A percentile compares a stretch with the other conserved stretches of the same genome.
Conservation (phyloP, 2,113 vertebrate species). For the Sminthopsis crassicaudata region DNA sequence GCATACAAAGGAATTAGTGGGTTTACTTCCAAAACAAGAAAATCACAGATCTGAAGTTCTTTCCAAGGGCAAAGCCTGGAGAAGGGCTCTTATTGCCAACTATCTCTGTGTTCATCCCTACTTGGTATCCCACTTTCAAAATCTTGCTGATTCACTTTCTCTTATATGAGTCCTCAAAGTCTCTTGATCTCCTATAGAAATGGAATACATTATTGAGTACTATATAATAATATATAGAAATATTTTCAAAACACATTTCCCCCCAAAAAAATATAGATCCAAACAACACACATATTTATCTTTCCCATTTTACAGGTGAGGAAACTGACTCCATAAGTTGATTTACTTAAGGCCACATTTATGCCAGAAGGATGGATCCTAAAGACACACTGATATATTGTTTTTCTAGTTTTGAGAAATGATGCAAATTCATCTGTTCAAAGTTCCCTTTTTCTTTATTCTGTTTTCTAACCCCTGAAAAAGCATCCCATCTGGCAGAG, state of each 20-base stretch:
- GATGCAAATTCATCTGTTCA: not conserved
- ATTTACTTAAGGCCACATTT: not conserved
- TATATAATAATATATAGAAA: not conserved
- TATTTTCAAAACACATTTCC: not conserved
- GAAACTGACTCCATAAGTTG: not conserved
- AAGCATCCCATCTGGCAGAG: not conserved
- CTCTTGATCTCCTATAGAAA: not conserved
- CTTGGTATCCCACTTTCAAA: not conserved
- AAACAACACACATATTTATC: not conserved
- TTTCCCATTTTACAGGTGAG: not conserved
- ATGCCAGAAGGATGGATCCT: not conserved
- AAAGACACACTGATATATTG: not conserved
- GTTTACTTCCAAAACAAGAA: not conserved
- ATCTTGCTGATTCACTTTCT: not conserved
- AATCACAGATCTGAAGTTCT: not conserved
- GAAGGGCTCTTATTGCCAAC: not conserved
- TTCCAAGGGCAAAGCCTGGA: not conserved
- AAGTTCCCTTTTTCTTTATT: not conserved
- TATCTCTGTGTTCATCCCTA: not conserved
- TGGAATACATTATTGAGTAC: not conserved
- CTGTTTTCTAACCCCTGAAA: not conserved
- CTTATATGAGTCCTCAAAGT: not conserved
- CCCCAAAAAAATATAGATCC: not conserved
- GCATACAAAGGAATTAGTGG: not conserved
- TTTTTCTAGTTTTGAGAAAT: not conserved